phyloP scores from a whole-genome alignment of 1,140 invertebrate genomes.

The Tetraneura akinire region DNA sequence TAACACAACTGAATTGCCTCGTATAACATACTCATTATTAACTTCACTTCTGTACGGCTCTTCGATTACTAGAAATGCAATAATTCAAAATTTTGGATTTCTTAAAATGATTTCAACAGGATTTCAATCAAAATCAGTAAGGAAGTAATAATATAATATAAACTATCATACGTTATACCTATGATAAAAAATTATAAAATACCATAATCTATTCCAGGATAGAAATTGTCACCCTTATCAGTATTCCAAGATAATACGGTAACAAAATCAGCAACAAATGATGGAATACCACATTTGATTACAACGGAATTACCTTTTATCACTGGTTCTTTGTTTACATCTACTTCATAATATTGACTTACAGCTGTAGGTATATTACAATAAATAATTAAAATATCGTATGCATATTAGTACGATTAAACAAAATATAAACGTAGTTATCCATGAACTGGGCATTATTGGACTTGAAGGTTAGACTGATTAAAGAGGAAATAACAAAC shows the following conservation, averaged over 20 bases:
- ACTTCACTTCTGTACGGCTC: slow-evolving; percentile 88
- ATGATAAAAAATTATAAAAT: no score
- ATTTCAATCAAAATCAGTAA: neutral
- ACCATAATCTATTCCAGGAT: slow-evolving; percentile 51
- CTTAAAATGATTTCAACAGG: neutral
- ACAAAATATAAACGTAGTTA: neutral
- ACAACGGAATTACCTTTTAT: slow-evolving; percentile 89
- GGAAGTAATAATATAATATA: neutral
- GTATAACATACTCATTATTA: slow-evolving; percentile 90
- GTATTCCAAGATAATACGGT: slow-evolving; percentile 82
- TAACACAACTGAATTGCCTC: slow-evolving; percentile 88
- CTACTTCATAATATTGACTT: slow-evolving; percentile 83
- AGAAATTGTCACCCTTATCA: slow-evolving; percentile 67
- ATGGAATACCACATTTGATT: slow-evolving; percentile 88
- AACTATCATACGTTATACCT: no score
- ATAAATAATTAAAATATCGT: neutral
- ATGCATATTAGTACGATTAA: neutral
- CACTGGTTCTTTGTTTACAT: slow-evolving; percentile 90
- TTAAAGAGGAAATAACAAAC: neutral
- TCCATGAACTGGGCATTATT: neutral
- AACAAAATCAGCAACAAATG: slow-evolving; percentile 89
- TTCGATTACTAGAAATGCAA: slow-evolving; percentile 73
- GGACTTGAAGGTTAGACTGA: neutral
- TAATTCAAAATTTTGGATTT: neutral
- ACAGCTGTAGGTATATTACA: slow-evolving; percentile 73